These are phyloP conservation scores for Prionailurus bengalensis DNA, from an alignment of 2,113 vertebrate species.

Conservation along the genomic window DNA sequence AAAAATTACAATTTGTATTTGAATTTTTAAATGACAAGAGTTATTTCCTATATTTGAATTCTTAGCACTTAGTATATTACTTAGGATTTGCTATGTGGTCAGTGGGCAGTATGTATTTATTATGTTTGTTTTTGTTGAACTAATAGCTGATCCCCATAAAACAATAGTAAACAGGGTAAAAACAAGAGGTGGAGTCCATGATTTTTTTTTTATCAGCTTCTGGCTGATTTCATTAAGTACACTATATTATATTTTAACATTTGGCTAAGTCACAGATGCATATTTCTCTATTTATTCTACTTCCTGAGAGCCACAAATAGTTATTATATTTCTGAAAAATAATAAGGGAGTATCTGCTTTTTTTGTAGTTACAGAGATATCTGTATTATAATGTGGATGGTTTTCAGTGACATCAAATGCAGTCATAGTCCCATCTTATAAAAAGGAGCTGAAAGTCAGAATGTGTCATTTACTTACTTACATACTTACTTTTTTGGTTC, in stretches of 20 bases:
- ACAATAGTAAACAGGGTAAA: background rate
- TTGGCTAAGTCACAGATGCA: background rate
- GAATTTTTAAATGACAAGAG: background rate
- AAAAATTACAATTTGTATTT: background rate
- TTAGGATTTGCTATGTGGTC: background rate
- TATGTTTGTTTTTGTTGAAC: background rate
- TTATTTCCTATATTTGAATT: background rate
- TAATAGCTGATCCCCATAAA: background rate
- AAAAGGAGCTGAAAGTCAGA: background rate
- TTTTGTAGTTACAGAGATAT: background rate
- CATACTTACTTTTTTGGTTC: background rate
- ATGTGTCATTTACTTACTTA: background rate
- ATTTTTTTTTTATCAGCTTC: background rate
- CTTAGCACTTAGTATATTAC: background rate
- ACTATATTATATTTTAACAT: background rate
- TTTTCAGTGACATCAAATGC: background rate
- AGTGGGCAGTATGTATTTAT: background rate
- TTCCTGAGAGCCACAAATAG: background rate
- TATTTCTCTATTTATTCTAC: slow-evolving; percentile 14
- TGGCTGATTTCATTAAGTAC: background rate
- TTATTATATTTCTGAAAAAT: background rate
- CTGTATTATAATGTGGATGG: background rate
- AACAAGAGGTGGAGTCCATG: background rate
- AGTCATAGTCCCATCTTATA: accelerated
- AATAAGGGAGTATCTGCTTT: background rate